phyloP scores from a whole-genome alignment of 2,888 invertebrate genomes.

The Drosophila neotestacea region DNA sequence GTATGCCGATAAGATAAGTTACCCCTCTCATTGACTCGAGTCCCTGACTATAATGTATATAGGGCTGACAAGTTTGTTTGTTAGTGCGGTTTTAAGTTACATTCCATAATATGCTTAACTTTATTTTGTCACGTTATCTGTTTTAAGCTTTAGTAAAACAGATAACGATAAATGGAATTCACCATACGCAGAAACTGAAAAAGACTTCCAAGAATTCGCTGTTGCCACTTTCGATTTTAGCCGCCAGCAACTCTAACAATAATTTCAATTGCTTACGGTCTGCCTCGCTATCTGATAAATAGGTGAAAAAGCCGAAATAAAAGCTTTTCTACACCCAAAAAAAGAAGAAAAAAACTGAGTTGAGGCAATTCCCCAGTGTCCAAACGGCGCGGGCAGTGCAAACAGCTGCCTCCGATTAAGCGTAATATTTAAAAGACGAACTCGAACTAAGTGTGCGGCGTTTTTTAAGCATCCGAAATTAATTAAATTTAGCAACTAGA shows the following conservation, averaged over 20 bases:
- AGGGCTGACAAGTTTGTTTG: background rate
- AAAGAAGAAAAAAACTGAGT: slow-evolving; percentile 19
- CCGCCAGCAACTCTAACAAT: slow-evolving; percentile 29
- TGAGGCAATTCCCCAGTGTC: slow-evolving; percentile 69
- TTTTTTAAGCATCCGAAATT: slow-evolving; percentile 16
- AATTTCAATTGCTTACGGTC: slow-evolving; percentile 33
- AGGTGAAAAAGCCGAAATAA: slow-evolving; percentile 1
- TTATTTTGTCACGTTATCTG: slow-evolving; percentile 37
- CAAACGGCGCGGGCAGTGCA: slow-evolving; percentile 76
- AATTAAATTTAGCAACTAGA: slow-evolving; percentile 4
- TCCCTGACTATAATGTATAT: slow-evolving; percentile 8
- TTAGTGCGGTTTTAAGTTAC: slow-evolving; percentile 13
- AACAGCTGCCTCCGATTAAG: slow-evolving; percentile 61
- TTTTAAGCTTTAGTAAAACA: slow-evolving; percentile 49
- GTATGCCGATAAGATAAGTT: slow-evolving; percentile 60
- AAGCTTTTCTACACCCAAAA: slow-evolving; percentile 41
- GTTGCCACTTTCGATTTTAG: slow-evolving; percentile 59
- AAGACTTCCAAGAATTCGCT: slow-evolving; percentile 46
- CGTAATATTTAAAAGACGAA: slow-evolving; percentile 5
- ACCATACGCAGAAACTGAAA: slow-evolving; percentile 59
- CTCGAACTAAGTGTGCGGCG: slow-evolving; percentile 36
- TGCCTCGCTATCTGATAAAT: slow-evolving; percentile 46
- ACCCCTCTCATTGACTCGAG: background rate
- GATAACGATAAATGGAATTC: slow-evolving; percentile 72
- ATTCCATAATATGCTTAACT: slow-evolving; percentile 26